Evolutionary conservation across 2,113 vertebrate species (phyloP), one percentile per base, ranked within the genome.

Genomic region (Struthidea cinerea): DNA sequence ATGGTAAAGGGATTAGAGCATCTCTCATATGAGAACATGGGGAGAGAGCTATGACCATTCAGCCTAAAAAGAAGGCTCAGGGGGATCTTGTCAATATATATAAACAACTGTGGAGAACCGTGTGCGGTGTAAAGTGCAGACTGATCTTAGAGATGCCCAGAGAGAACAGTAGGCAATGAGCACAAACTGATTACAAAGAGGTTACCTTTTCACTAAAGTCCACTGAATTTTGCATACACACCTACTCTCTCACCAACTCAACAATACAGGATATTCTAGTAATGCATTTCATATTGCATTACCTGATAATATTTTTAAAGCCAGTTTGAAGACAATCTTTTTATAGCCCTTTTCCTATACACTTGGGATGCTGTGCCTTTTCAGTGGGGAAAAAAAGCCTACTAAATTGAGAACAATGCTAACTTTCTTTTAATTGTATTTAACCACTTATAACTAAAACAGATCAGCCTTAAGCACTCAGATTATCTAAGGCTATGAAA

Each of bases 381-480:
- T 94, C 87, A 92, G 82, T 35, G 61, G 73, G 28, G 83, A 94
- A 91, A 91, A 44, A 96, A 77, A 91, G 80, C 46, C 57, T 83
- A 76, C 10, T 75, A 81, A 79, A 89, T 10, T 84, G 79, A 37
- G 32, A 47, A 79, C 44, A 96, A 68, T 33, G 41, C 19, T 44
- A 77, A 46, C 8, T 47, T 87, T 78, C 26, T 60, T 41, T 68
- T 71, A 64, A 11, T 47, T 65, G 39, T 35, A 90, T 70, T 81
- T 90, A 73, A 73, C 85, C 65, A 92, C 64, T 79, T 57, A 65
- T 67, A 95, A 95, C 42, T 87, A 84, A 69, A 95, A 60, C 28
- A 77, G 65, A 65, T 6, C 81, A 94, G 86, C 21, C 42, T 94
- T 94, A 73, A 30, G 41, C 16, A 95, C 41, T 90, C 50, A 39